Base-by-base conservation (phyloP, 2,113 vertebrate genomes). In the Apteryx owenii region DNA sequence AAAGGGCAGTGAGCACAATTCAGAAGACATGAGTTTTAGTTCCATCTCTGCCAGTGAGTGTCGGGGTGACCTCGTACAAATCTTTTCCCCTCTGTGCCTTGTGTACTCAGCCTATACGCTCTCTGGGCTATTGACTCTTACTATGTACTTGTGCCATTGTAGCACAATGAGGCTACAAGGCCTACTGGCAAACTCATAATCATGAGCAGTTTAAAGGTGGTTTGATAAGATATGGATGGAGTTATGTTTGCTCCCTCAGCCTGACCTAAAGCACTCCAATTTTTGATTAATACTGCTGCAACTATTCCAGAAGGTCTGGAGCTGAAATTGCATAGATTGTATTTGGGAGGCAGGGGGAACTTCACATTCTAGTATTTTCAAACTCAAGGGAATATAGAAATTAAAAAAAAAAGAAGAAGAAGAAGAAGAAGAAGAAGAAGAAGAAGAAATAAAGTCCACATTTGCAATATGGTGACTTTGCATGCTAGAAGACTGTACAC, bases 361-460 rank as follows among this genome's bases (percentile, higher is more conserved):
- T 71, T 58, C 62, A 58, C 5, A 14, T 70, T 73, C 15, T 44
- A 58, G 10, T 69, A 66, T 85, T 90, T 83, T 85, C 54, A 77
- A 83, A 80, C 10, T 77, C 22, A 83, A 65, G 38, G 22, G 3
- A 13, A 71, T 4, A 81, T 23, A 87, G 42, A 84, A 70, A 65
- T 65, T 65, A 42, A 3, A 44, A 61, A 17, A 60, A 51, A 60
- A 7, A 81, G 44, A 12, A 0, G 38, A 3, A 78, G 70, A 73
- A 10, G 33, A 87, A 36, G 36, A 36, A 36, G 36, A 76, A 46
- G 6, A 58, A 2, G 38, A 61, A 17, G 53, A 54, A 60, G 7
- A 81, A 60, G 11, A 0, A 48, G 3, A 75, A 73, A 73, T 14
- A 33, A 88, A 76, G 3, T 4, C 19, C 33, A 40, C 1, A 1